A percentile compares a stretch with the other conserved stretches of the same genome.
These are phyloP conservation scores for Chaetodon trifasciatus DNA, from an alignment of 2,797 vertebrate genomes.

Conservation along the genomic window DNA sequence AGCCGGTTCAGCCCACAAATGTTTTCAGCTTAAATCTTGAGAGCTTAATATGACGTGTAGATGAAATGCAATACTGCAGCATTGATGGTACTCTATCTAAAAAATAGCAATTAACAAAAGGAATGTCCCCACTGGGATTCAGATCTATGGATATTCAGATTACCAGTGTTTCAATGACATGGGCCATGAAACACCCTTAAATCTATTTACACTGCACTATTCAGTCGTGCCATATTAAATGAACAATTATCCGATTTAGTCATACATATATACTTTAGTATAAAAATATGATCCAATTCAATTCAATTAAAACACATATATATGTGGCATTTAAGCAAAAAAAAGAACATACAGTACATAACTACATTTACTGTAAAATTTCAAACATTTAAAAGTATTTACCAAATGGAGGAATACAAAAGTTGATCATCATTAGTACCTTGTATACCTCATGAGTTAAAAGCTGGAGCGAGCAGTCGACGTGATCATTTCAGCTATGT, in stretches of 20 bases:
- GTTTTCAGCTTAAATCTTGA: constrained; percentile 34
- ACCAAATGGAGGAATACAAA: constrained; percentile 70
- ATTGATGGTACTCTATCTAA: constrained; percentile 37
- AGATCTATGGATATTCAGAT: constrained; percentile 60
- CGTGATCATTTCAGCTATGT: constrained; percentile 55
- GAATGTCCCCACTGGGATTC: constrained; percentile 73
- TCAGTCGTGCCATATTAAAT: constrained; percentile 58
- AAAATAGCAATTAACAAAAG: constrained; percentile 59
- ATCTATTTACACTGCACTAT: constrained; percentile 77
- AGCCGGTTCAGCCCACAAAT: not conserved
- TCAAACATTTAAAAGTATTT: constrained; percentile 63
- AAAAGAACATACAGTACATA: constrained; percentile 56
- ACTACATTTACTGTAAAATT: constrained; percentile 68
- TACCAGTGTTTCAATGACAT: constrained; percentile 35
- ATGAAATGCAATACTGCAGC: constrained; percentile 23
- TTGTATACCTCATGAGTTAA: constrained; percentile 60
- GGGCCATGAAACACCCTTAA: constrained; percentile 29
- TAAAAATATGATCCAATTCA: constrained; percentile 83
- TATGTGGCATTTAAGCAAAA: constrained; percentile 65
- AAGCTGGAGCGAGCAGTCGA: constrained; percentile 50
- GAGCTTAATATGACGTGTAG: constrained; percentile 35
- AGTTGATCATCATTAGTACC: constrained; percentile 67
- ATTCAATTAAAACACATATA: constrained; percentile 66
- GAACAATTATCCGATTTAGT: constrained; percentile 64
- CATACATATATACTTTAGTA: constrained; percentile 76